Evolutionary conservation across 2,888 invertebrate genomes (phyloP).

Genomic region (Drosophila robusta): DNA sequence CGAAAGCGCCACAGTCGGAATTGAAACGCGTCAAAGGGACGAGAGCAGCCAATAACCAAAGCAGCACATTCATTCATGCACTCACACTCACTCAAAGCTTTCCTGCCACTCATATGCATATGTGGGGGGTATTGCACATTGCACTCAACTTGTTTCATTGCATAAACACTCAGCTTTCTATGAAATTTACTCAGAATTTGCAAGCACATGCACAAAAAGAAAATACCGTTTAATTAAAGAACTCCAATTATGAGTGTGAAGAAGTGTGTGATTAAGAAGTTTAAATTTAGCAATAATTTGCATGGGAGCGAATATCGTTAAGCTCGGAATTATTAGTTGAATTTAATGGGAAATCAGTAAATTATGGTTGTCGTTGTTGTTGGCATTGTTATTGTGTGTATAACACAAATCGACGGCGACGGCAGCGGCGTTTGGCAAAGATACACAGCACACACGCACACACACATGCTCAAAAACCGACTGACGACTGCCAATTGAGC

Average conservation of each 20-base stretch:
- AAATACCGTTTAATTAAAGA: constrained; percentile 15
- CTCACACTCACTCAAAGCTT: constrained; percentile 4
- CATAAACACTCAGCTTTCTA: constrained; percentile 2
- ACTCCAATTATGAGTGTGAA: constrained; percentile 2
- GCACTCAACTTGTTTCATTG: constrained; percentile 15
- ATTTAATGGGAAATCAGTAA: constrained; percentile 38
- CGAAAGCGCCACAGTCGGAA: constrained; percentile 54
- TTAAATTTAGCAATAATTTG: background rate
- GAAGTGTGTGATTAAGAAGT: too few relatives aligned
- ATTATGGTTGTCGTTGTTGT: constrained; percentile 15
- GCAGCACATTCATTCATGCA: constrained; percentile 17
- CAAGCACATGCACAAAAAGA: constrained; percentile 8
- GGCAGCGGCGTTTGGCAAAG: constrained; percentile 59
- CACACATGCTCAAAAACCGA: constrained; percentile 38
- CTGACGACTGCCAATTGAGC: constrained; percentile 73
- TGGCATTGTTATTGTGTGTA: constrained; percentile 36
- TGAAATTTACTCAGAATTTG: constrained; percentile 7
- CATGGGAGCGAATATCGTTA: constrained; percentile 3
- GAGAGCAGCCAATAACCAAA: constrained; percentile 43
- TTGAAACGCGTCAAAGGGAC: constrained; percentile 52
- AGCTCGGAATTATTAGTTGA: background rate
- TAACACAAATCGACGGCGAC: constrained; percentile 42
- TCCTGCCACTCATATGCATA: constrained; percentile 1
- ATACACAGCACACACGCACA: constrained; percentile 46
- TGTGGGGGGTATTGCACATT: constrained; percentile 1